These are phyloP conservation scores for Cyprinodon brontotheroides DNA, from an alignment of 2,113 vertebrate genomes.

Conservation along the genomic window DNA sequence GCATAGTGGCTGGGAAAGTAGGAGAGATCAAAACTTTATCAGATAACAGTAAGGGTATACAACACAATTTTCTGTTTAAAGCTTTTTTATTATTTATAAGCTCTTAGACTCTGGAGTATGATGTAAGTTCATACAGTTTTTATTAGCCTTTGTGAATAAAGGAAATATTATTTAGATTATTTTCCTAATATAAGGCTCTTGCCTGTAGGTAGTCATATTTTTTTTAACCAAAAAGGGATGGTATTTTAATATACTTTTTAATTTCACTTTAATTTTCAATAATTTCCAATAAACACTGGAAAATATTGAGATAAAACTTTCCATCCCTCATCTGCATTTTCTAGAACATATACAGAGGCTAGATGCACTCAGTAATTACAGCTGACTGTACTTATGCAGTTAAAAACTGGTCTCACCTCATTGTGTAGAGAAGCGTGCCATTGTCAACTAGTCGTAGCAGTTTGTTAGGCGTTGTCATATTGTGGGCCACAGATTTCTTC, in stretches of 20 bases:
- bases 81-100: no score
- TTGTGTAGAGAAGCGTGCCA: slow-evolving; percentile 83
- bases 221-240: neutral
- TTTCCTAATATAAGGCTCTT: no score
- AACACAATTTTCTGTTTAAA: no score
- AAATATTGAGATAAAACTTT: neutral
- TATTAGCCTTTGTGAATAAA: no score
- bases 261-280: neutral
- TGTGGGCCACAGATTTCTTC: slow-evolving; percentile 86
- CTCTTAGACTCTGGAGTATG: no score
- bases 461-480: slow-evolving; percentile 87
- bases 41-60: no score
- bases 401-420: slow-evolving; percentile 73
- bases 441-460: slow-evolving; percentile 84
- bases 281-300: neutral
- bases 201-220: neutral
- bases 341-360: neutral
- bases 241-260: neutral
- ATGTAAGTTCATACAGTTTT: no score
- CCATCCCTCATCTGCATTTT: neutral
- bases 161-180: neutral
- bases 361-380: neutral
- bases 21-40: no score
- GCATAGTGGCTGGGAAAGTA: no score
- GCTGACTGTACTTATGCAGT: neutral